Percentiles rank a stretch among this genome's conserved stretches.
These are phyloP conservation scores for Coregonus ussuriensis DNA, from an alignment of 2,797 vertebrate genomes.

Conservation along the genomic window DNA sequence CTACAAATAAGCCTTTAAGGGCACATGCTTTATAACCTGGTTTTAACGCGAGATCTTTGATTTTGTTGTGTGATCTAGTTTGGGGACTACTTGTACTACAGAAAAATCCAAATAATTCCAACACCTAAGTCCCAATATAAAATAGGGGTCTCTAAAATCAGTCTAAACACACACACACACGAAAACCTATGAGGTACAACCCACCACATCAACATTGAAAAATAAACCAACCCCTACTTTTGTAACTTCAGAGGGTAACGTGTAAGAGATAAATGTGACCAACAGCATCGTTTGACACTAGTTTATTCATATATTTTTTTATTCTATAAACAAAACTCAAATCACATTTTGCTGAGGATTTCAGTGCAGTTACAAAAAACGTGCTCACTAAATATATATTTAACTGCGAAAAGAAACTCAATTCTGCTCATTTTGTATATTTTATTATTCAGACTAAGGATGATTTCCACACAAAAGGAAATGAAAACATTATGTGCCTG, in stretches of 20 bases:
- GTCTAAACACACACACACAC: not conserved
- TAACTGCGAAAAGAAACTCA: constrained; percentile 64
- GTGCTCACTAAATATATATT: constrained; percentile 69
- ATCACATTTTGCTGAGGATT: constrained; percentile 94
- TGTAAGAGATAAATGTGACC: constrained; percentile 80
- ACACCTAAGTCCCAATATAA: constrained; percentile 1
- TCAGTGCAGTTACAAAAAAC: constrained; percentile 80
- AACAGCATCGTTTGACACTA: constrained; percentile 89
- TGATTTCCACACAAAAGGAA: constrained; percentile 72
- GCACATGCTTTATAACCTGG: not conserved
- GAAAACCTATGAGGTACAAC: constrained; percentile 2
- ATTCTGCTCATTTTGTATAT: constrained; percentile 55
- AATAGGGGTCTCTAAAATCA: constrained; percentile 14
- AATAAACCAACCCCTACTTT: constrained; percentile 44
- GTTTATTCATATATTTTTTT: constrained; percentile 66
- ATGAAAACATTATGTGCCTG: constrained; percentile 65
- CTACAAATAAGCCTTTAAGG: not conserved
- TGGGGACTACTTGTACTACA: not conserved
- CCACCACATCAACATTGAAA: constrained; percentile 31
- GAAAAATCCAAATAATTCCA: not conserved
- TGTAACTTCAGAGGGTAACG: constrained; percentile 72
- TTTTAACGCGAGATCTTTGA: not conserved
- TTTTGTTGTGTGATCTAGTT: not conserved
- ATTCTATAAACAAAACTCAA: constrained; percentile 76
- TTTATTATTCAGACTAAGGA: constrained; percentile 67